Percentiles rank a stretch among this genome's conserved stretches.
Conservation (phyloP, 1,140 invertebrate species). For the Neotoxoptera formosana region DNA sequence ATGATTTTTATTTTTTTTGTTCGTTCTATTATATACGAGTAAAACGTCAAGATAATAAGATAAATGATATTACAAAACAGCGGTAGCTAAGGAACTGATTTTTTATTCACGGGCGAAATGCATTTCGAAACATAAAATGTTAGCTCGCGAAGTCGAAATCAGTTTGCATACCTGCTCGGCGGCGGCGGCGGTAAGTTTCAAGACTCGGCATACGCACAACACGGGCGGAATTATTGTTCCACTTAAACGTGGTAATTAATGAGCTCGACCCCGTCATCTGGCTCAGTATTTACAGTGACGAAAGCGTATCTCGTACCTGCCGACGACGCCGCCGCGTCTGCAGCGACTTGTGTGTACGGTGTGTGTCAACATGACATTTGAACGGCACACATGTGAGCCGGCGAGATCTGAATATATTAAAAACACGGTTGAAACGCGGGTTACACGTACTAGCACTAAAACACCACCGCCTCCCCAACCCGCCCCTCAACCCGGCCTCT, state of each 20-base stretch:
- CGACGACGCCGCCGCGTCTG: not conserved
- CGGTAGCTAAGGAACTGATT: not conserved
- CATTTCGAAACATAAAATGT: not conserved
- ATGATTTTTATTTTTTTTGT: not conserved
- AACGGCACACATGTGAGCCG: not conserved
- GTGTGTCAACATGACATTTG: not conserved
- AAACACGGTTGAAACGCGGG: not conserved
- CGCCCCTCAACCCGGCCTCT: too few species aligned
- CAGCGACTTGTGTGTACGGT: not conserved
- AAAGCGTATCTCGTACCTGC: constrained; percentile 5
- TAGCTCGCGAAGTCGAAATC: not conserved
- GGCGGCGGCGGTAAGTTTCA: not conserved
- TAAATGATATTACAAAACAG: not conserved
- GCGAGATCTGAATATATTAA: constrained; percentile 9
- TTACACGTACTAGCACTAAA: not conserved
- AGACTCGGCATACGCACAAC: not conserved
- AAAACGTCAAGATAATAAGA: not conserved
- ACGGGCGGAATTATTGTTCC: not conserved
- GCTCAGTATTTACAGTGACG: not conserved
- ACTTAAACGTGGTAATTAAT: constrained; percentile 3
- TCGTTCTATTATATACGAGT: too few species aligned
- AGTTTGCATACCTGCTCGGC: not conserved
- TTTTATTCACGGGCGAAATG: not conserved
- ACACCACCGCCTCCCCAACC: not conserved
- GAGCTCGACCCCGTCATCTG: not conserved